phyloP scores from a whole-genome alignment of 2,888 invertebrate species.

The Plemyria rubiginata region DNA sequence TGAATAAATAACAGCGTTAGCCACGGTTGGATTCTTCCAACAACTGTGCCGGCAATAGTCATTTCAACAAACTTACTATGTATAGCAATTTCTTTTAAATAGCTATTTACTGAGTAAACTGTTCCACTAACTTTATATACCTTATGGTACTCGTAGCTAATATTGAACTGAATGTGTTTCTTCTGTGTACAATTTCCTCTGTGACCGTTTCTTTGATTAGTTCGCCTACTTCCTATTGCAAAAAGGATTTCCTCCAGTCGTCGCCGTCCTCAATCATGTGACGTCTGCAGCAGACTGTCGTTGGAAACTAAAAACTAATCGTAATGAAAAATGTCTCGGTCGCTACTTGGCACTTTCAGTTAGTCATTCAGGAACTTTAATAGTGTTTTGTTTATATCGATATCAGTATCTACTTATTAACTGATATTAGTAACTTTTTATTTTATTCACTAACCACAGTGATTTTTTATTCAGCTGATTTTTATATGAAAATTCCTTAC shows the following conservation, averaged over 20 bases:
- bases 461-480: too few relatives aligned
- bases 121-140: background rate
- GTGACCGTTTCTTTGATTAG: conserved; percentile 22
- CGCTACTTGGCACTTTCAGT: conserved; percentile 32
- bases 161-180: conserved; percentile 4
- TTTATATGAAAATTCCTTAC: too few relatives aligned
- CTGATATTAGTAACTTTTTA: too few relatives aligned
- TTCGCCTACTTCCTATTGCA: conserved; percentile 22
- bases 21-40: too few relatives aligned
- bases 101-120: background rate
- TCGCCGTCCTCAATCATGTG: conserved; percentile 31
- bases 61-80: too few relatives aligned
- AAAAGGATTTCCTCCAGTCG: conserved; percentile 17
- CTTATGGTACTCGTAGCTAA: background rate
- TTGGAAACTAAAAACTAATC: conserved; percentile 46
- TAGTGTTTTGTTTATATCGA: too few relatives aligned
- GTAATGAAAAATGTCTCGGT: conserved; percentile 54
- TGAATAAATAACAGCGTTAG: too few relatives aligned
- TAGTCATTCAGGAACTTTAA: too few relatives aligned
- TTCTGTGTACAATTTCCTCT: conserved; percentile 15
- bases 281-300: conserved; percentile 35
- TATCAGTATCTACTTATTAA: too few relatives aligned
- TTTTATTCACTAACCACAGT: too few relatives aligned
- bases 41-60: too few relatives aligned
- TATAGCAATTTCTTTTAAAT: background rate